These are phyloP conservation scores for Hyperopisus bebe DNA, from an alignment of 2,113 vertebrate genomes.

Conservation along the genomic window DNA sequence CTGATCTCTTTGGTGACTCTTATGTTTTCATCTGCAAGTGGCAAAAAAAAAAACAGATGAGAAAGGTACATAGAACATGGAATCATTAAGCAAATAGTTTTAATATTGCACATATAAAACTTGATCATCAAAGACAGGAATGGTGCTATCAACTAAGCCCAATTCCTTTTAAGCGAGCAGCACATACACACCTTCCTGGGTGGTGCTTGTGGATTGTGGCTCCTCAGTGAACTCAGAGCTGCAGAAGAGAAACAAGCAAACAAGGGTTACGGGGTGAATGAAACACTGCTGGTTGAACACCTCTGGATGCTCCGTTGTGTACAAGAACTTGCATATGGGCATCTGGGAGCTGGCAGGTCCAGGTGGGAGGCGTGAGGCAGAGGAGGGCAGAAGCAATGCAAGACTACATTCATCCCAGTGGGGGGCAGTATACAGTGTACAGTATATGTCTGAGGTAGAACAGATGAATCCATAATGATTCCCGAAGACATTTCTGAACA, in stretches of 20 bases:
- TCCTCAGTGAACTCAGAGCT: conserved; percentile 31
- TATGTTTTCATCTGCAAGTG: neutral
- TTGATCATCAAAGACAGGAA: neutral
- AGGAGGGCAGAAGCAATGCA: neutral
- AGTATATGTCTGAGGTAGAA: neutral
- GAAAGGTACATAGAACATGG: neutral
- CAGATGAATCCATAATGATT: neutral
- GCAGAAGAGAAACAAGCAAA: conserved; percentile 14
- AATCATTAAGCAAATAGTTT: neutral
- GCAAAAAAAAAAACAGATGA: neutral
- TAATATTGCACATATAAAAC: neutral
- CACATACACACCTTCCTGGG: conserved; percentile 28
- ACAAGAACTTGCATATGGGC: conserved; percentile 58
- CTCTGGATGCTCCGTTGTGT: neutral
- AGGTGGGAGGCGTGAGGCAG: conserved; percentile 36
- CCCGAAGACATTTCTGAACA: neutral
- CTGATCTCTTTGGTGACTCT: conserved; percentile 6
- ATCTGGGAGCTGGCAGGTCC: conserved; percentile 36
- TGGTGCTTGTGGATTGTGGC: conserved; percentile 3
- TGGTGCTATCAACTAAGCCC: neutral
- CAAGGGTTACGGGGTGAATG: neutral
- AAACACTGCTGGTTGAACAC: neutral
- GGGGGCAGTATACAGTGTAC: neutral
- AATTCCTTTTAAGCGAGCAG: neutral
- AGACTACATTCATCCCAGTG: neutral